Evolutionary conservation across 2,888 invertebrate genomes (phyloP).

Genomic region (Sinelater perroti): DNA sequence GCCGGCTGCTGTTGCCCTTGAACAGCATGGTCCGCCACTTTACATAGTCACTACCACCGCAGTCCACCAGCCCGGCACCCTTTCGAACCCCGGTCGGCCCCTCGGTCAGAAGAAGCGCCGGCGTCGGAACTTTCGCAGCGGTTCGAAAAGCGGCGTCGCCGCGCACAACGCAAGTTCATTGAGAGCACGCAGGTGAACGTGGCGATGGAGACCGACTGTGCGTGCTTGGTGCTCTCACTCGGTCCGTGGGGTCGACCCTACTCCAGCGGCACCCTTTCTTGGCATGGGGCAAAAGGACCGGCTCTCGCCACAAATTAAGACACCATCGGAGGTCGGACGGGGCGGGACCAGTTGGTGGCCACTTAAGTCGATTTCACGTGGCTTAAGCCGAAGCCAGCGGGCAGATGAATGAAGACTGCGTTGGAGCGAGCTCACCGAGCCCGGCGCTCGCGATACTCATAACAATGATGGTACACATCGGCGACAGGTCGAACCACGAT

Average conservation of each 20-base stretch:
- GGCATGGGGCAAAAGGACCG: slow-evolving; percentile 37
- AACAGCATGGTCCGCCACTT: slow-evolving; percentile 71
- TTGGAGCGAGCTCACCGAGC: too few relatives aligned
- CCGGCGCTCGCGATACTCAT: too few relatives aligned
- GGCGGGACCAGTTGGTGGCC: slow-evolving; percentile 12
- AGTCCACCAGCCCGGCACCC: too few relatives aligned
- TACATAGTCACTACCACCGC: slow-evolving; percentile 28
- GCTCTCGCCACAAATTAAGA: slow-evolving; percentile 31
- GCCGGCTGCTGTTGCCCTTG: slow-evolving; percentile 85
- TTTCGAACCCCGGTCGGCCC: too few relatives aligned
- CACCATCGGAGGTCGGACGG: slow-evolving; percentile 23
- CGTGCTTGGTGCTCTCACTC: slow-evolving; percentile 41
- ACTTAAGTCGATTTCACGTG: not conserved
- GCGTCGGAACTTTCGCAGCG: too few relatives aligned
- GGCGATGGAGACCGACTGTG: slow-evolving; percentile 32
- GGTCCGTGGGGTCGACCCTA: slow-evolving; percentile 42
- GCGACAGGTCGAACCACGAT: too few relatives aligned
- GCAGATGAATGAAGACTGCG: too few relatives aligned
- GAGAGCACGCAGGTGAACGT: slow-evolving; percentile 24
- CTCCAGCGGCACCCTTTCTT: slow-evolving; percentile 37
- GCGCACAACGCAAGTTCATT: slow-evolving; percentile 25
- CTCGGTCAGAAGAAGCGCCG: too few relatives aligned
- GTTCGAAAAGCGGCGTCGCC: slow-evolving; percentile 7
- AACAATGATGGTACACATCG: too few relatives aligned
- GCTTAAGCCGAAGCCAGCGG: too few relatives aligned